Evolutionary conservation across 2,113 vertebrate species (phyloP).

Genomic region (Tupaia tana): DNA sequence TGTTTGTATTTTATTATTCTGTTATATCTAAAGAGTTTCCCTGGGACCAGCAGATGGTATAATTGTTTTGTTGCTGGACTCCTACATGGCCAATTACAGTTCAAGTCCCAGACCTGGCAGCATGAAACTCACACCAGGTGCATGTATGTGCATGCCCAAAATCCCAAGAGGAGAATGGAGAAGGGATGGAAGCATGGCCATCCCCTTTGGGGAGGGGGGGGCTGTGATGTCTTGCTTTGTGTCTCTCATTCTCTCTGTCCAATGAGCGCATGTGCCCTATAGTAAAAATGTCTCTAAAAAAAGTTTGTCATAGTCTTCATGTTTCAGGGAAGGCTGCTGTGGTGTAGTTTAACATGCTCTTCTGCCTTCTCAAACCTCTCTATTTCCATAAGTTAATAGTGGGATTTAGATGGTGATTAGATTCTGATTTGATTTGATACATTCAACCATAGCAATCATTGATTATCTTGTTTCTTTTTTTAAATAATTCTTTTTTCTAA

Average conservation of each 20-base stretch:
- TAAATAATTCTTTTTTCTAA: no score
- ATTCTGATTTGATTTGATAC: background rate
- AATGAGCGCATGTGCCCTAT: background rate
- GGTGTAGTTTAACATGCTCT: background rate
- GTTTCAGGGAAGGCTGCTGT: background rate
- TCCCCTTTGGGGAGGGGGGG: no score
- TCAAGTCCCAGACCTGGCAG: no score
- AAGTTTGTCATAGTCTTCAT: background rate
- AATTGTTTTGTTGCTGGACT: no score
- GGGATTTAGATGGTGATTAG: background rate
- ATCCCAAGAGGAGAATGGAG: no score
- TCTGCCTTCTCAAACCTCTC: background rate
- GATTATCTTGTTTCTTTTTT: background rate
- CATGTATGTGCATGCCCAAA: no score
- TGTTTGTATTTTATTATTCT: conserved; percentile 12
- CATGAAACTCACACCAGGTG: no score
- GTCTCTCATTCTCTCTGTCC: background rate
- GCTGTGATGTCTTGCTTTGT: no score
- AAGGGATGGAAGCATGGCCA: no score
- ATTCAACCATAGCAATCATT: background rate
- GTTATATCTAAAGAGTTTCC: background rate
- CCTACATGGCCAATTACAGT: no score
- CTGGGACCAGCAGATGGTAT: no score
- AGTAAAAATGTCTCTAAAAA: no score
- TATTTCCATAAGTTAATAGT: background rate